Evolutionary conservation across 2,888 invertebrate genomes (phyloP), one percentile per base, ranked within the genome.

Genomic region (Lithophane leautieri): DNA sequence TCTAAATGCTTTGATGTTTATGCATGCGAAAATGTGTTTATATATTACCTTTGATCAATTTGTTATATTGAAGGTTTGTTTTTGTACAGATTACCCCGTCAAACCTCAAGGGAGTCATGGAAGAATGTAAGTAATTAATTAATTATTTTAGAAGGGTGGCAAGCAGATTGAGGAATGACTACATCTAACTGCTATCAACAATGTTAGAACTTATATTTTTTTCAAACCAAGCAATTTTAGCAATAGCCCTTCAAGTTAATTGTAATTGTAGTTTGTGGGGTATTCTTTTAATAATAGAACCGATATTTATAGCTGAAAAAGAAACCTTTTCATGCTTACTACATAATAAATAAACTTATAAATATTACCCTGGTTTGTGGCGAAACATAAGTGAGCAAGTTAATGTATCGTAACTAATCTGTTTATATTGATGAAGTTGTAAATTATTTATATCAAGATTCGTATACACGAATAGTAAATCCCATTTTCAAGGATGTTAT

Each of bases 1-100:
- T 47, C n/a, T 54, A 14, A 68, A 68, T 47, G 52, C 58, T 81
- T 75, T 63, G 28, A 63, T 52, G 40, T 68, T 47, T 34, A 65
- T 60, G 58, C 58, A 56, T 69, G 58, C 63, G 54, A 1, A 65
- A 82, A 60, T 11, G 28, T 54, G 25, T 58, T 54, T 14, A 34
- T 34, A 28, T 42, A 40, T 14, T 42, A 56, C n/a, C 28, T 76
- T 79, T 68, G 25, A 60, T 52, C 28, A 65, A 65, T 76, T 69
- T 50, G 28, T 69, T 50, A 69, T 25, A 34, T 42, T 44, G 14
- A 56, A 75, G 22, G 22, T 67, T 42, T 62, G 54, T 22, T 74
- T 70, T 54, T 44, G 25, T 28, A 9, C 7, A 25, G 34, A 52
- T 65, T 65, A 73, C 11, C n/a, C 19, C 34, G 50, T 56, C 56